Evolutionary conservation across 2,113 vertebrate species (phyloP).

Genomic region (Pelmatolapia mariae): DNA sequence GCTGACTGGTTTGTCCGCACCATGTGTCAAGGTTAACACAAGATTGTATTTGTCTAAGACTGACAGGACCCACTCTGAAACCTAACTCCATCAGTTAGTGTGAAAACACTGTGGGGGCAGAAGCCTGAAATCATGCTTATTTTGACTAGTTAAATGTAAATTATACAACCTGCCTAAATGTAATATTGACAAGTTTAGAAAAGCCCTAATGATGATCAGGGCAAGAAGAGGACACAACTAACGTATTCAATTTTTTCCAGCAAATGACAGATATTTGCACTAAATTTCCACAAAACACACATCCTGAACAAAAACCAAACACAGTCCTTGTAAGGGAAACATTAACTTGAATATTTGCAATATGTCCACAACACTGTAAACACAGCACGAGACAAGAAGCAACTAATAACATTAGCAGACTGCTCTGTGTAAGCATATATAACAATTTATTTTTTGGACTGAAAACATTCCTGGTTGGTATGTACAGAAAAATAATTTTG

Average conservation of each 20-base stretch:
- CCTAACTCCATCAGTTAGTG: constrained; percentile 13
- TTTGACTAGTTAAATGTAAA: constrained; percentile 4
- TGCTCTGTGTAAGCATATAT: background rate
- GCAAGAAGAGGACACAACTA: background rate
- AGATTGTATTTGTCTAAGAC: constrained; percentile 30
- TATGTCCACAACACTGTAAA: constrained; percentile 39
- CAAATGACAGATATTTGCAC: background rate
- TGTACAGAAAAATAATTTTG: background rate
- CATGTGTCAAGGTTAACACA: constrained; percentile 56
- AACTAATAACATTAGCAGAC: background rate
- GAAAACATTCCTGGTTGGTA: constrained; percentile 28
- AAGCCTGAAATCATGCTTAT: constrained; percentile 9
- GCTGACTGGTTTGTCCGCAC: constrained; percentile 24
- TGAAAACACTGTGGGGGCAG: background rate
- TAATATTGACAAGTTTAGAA: background rate
- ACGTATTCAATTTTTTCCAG: background rate
- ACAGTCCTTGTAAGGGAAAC: constrained; percentile 41
- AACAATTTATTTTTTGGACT: constrained; percentile 27
- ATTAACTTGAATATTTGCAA: constrained; percentile 30
- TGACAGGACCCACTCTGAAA: constrained; percentile 30
- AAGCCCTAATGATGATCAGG: background rate
- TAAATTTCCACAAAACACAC: constrained; percentile 6
- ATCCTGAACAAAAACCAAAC: background rate
- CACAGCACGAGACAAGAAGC: background rate
- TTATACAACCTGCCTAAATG: background rate